Evolutionary conservation across 64 coral and sea anemone genomes (phyloP), one percentile per base, ranked within the genome.

Genomic region (Pocillopora verrucosa): DNA sequence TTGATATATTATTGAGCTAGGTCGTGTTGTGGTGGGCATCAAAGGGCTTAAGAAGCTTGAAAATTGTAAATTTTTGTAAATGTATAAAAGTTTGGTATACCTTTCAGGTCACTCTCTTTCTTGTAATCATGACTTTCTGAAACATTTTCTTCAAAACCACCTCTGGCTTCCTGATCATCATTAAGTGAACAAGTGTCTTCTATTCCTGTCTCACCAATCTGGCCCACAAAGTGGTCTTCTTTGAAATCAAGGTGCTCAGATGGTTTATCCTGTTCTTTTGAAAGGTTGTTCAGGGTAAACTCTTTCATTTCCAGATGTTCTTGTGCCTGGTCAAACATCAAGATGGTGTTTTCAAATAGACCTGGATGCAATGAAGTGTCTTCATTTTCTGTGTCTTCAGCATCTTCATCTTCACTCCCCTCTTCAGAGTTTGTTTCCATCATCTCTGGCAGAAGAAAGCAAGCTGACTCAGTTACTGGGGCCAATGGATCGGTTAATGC

Each of bases 251-350:
- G 65, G 61, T 56, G 38, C 45, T 58, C 65, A 1, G 65, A 56
- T 85, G 65, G 7, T 72, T 84, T 67, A 19, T 14, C 19, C 24
- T 22, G 56, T 57, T 72, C 82, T 41, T 85, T 85, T 72, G 82
- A 72, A 65, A 85, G 82, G 56, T 85, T 72, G 72, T 85, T 84
- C 60, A 84, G 67, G 11, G 80, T 13, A 35, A 68, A 84, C 67
- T 67, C 34, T 61, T 67, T 72, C 82, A 72, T 72, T 85, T 72
- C 82, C 13, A 85, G 4, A 58, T 72, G 22, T 22, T 85, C 82
- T 37, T 56, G 65, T 25, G 36, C 79, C 62, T 81, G 24, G 5
- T 62, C 79, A 81, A 81, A 63, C 59, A 35, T 4, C 25, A 81
- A 81, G 79, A 36, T 34, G 4, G 78, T 1, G 17, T 12, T 36